A percentile compares a stretch with the other conserved stretches of the same genome.
phyloP scores from a whole-genome alignment of 1,140 invertebrate species.

The Neotoxoptera formosana region DNA sequence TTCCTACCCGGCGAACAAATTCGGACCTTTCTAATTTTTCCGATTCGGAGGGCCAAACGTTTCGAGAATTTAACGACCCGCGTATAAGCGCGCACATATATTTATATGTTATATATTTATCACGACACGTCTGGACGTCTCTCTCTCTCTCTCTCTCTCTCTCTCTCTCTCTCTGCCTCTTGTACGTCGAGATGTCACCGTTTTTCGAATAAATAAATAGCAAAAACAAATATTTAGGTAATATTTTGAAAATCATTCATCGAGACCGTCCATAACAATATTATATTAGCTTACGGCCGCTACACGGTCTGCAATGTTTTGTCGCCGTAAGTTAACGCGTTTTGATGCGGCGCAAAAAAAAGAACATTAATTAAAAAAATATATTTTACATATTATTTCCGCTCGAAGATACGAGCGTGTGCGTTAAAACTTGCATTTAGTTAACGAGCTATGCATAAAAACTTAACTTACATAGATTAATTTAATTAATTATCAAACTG shows the following conservation, averaged over 20 bases:
- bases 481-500: not conserved
- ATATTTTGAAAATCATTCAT: not conserved
- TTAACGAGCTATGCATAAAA: conserved; percentile 7
- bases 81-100: not conserved
- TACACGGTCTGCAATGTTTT: not conserved
- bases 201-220: not conserved
- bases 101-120: not conserved
- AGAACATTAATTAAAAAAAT: not conserved
- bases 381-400: not conserved
- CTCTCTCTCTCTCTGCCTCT: not conserved
- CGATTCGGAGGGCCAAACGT: conserved; percentile 5
- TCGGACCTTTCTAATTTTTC: conserved; percentile 22
- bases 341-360: not conserved
- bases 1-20: conserved; percentile 17
- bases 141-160: not conserved
- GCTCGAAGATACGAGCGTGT: not conserved
- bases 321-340: not conserved
- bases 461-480: conserved; percentile 8
- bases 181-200: not conserved
- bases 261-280: not conserved
- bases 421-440: not conserved
- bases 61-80: not conserved
- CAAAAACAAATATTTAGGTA: not conserved
- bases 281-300: not conserved
- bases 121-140: not conserved